Evolutionary conservation across 1,140 invertebrate genomes (phyloP).

Genomic region (Lepidurus arcticus): DNA sequence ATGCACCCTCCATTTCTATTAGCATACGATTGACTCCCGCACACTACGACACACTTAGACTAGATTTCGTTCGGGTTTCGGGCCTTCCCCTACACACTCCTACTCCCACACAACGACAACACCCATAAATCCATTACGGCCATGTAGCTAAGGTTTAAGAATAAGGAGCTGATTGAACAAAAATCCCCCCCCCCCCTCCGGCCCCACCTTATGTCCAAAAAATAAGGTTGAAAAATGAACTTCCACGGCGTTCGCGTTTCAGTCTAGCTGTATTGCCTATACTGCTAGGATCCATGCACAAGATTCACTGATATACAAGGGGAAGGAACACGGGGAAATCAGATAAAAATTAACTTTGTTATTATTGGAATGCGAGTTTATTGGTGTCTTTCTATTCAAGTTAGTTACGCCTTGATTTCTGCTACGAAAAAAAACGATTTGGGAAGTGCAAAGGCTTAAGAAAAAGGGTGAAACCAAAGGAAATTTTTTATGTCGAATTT

Average conservation of each 20-base stretch:
- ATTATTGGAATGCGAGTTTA: too few relatives aligned
- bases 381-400: too few relatives aligned
- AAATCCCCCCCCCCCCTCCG: background rate
- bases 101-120: background rate
- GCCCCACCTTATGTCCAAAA: background rate
- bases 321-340: background rate
- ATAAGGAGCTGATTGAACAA: slow-evolving; percentile 19
- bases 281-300: background rate
- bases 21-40: slow-evolving; percentile 20
- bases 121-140: slow-evolving; percentile 19
- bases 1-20: slow-evolving; percentile 16
- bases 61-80: slow-evolving; percentile 2
- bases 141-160: slow-evolving; percentile 4
- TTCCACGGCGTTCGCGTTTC: background rate
- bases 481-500: background rate
- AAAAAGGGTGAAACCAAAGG: background rate
- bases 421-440: too few relatives aligned
- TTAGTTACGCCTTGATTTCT: too few relatives aligned
- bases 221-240: background rate
- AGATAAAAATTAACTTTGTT: too few relatives aligned
- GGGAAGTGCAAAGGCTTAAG: background rate
- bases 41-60: slow-evolving; percentile 21
- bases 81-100: background rate
- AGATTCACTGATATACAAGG: background rate
- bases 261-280: background rate